Evolutionary conservation across 2,888 invertebrate species (phyloP).

Genomic region (Glyphotaelius pellucidus): DNA sequence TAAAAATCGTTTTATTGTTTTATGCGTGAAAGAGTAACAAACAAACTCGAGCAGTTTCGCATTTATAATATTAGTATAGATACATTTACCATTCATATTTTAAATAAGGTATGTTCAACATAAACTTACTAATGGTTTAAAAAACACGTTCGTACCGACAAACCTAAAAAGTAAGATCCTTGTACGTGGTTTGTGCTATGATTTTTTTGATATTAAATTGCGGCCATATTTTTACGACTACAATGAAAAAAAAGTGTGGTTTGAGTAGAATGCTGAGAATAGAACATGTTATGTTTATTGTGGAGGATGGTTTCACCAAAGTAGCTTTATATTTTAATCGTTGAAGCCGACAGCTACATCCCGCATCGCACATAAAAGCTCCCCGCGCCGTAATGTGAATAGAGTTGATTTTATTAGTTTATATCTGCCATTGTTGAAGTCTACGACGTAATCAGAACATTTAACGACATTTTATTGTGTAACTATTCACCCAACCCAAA

Average conservation of each 20-base stretch:
- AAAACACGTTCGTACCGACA: background rate
- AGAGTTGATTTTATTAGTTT: slow-evolving; percentile 21
- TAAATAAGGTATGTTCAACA: too few relatives aligned
- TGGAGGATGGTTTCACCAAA: background rate
- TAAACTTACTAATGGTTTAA: background rate
- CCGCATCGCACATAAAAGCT: slow-evolving; percentile 25
- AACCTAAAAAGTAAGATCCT: background rate
- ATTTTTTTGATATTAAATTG: background rate
- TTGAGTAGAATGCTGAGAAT: background rate
- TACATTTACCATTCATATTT: too few relatives aligned
- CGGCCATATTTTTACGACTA: background rate
- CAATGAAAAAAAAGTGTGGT: background rate
- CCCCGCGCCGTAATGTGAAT: slow-evolving; percentile 6
- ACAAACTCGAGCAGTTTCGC: too few relatives aligned
- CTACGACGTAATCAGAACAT: slow-evolving; percentile 4
- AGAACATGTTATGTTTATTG: background rate
- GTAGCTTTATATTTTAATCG: background rate
- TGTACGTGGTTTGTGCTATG: background rate
- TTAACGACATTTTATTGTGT: slow-evolving; percentile 37
- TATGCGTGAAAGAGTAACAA: too few relatives aligned
- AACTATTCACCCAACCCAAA: background rate
- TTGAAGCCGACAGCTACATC: background rate
- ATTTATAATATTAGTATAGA: too few relatives aligned
- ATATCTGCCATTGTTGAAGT: slow-evolving; percentile 29
- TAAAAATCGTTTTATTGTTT: too few relatives aligned